Evolutionary conservation across 2,888 invertebrate genomes (phyloP), one percentile per base, ranked within the genome.

Genomic region (Ormia ochracea): DNA sequence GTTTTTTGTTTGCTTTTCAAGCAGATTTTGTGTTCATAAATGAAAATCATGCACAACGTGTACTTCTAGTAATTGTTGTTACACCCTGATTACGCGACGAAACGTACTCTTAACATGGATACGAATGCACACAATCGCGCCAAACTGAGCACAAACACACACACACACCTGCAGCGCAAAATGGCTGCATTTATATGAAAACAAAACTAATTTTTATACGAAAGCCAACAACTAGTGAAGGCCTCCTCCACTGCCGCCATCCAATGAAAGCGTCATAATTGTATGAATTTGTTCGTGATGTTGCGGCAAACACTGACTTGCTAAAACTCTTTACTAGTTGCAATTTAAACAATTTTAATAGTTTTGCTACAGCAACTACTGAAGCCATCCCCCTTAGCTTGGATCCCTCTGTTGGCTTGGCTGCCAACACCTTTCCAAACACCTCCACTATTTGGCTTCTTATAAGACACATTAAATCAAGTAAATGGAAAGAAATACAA

Each of bases 41-140:
- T 74, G 69, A 79, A 79, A 74, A 86, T 74, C 79, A 85, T 84
- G 86, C 84, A 84, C 85, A 84, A 85, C 87, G 87, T 87, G 85
- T 87, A 84, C 85, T 84, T 85, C 86, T 86, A 87, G 86, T 87
- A 86, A 87, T 87, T 86, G 87, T 86, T 80, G 80, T 82, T 87
- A 87, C 87, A 87, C 85, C 86, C 87, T 87, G 86, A 87, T 87
- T 87, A 87, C 87, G 87, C 87, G 86, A 86, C 83, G 83, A 74
- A 68, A 78, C 70, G 76, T 54, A 54, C 69, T 69, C 69, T 76
- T 69, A 69, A 76, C 63, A 76, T 70, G 61, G 23, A 48, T 66
- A 70, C 41, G 21, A 23, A 56, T 23, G n/a, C n/a, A n/a, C n/a
- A n/a, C n/a, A n/a, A n/a, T n/a, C n/a, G n/a, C n/a, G n/a, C n/a